Base-by-base conservation (phyloP, 1,140 invertebrate species). In the Tigriopus japonicus region DNA sequence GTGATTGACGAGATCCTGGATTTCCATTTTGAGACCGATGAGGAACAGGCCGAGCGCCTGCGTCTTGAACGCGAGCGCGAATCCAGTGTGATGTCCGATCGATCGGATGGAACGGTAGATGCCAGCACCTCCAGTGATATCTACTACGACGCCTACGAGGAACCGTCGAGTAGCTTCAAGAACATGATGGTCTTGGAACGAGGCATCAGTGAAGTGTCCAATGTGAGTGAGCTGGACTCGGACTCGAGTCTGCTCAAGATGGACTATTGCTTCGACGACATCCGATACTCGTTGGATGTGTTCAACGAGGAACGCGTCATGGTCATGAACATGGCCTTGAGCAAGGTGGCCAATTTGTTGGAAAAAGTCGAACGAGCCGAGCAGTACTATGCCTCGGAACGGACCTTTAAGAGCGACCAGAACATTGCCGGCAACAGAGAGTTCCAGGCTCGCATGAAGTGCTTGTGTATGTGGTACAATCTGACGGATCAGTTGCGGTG, bases 381-480 rank as follows among this genome's bases (percentile, higher is more conserved):
- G 66, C 77, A 81, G 1, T 75, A 91, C 1, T 94, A 87, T 73
- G 86, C 87, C 0, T 89, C 86, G 1, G 80, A 79, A n/a, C 81
- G 81, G 64, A 82, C 83, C 21, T 83, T 92, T 70, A 80, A 77
- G 0, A 68, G 72, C 9, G 77, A 85, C 59, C 84, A 84, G 75
- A 81, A 82, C 1, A 70, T 82, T 6, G 87, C 85, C 66, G 78
- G 75, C 62, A 79, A 78, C 63, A 66, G 73, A 21, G 74, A 79
- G 59, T 87, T 87, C 69, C 77, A 76, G 12, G 76, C 74, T 1
- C 74, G 80, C 65, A 76, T 86, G 6, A 84, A 79, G 68, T 82
- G 86, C 6, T 81, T 94, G 75, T 87, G 84, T 68, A 73, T 90
- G 3, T 94, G 87, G 87, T 86, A 85, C 67, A 94, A 91, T 70